Conservation (phyloP, 2,888 invertebrate genomes). For the Lithosia quadra region DNA sequence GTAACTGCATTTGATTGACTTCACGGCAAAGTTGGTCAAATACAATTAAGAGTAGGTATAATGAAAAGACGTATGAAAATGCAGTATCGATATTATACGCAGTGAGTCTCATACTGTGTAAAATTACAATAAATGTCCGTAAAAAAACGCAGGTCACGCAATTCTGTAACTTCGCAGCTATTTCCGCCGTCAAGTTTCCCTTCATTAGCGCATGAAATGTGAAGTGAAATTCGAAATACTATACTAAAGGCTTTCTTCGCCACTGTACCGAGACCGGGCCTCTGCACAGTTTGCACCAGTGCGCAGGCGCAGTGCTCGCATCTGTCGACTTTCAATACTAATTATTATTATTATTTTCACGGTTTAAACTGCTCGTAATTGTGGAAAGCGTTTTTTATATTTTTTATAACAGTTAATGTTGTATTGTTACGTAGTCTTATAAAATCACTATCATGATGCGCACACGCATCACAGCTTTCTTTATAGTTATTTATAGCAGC, state of each 20-base stretch:
- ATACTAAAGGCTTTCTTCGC: constrained; percentile 15
- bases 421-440: not conserved
- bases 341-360: constrained; percentile 42
- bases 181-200: constrained; percentile 17
- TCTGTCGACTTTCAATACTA: constrained; percentile 45
- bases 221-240: constrained; percentile 20
- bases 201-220: constrained; percentile 28
- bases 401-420: not conserved
- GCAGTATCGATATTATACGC: not conserved
- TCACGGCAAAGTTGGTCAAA: too few species aligned
- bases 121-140: not conserved
- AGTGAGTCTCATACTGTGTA: not conserved
- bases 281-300: not conserved
- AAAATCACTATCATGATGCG: not conserved
- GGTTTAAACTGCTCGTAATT: constrained; percentile 11
- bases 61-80: not conserved
- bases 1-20: not conserved
- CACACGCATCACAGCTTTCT: too few species aligned
- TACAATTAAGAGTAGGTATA: too few species aligned
- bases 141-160: constrained; percentile 9
- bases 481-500: not conserved
- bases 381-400: constrained; percentile 6
- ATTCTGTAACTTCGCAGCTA: constrained; percentile 1
- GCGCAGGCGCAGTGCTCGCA: too few species aligned
- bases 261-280: constrained; percentile 15